Evolutionary conservation across 2,888 invertebrate genomes (phyloP).

Genomic region (Drosophila peninsularis): DNA sequence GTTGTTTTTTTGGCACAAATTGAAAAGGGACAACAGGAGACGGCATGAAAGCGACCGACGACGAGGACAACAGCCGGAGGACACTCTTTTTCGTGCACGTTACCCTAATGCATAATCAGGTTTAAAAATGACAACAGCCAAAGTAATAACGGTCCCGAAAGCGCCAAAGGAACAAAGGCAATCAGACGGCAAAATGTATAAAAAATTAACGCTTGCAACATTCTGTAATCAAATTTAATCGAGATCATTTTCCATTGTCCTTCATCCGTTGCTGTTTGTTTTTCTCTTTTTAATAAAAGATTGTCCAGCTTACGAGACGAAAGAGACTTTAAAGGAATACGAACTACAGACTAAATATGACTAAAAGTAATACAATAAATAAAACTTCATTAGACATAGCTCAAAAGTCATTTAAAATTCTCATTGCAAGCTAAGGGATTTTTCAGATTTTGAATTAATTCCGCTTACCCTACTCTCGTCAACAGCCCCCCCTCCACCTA

Average conservation of each 20-base stretch:
- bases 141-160: slow-evolving; percentile 63
- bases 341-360: not conserved
- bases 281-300: not conserved
- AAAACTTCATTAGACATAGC: not conserved
- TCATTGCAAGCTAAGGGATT: not conserved
- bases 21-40: slow-evolving; percentile 60
- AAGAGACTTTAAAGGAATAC: too few relatives aligned
- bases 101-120: slow-evolving; percentile 68
- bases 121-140: slow-evolving; percentile 65
- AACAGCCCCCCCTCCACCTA: slow-evolving; percentile 1
- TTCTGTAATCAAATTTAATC: slow-evolving; percentile 64
- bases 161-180: slow-evolving; percentile 52
- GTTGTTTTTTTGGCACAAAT: slow-evolving; percentile 57
- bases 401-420: not conserved
- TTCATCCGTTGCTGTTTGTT: slow-evolving; percentile 4
- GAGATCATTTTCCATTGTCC: slow-evolving; percentile 33
- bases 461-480: not conserved
- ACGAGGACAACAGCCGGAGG: slow-evolving; percentile 34
- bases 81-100: slow-evolving; percentile 37
- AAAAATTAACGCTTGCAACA: slow-evolving; percentile 69
- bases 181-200: slow-evolving; percentile 49
- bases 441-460: slow-evolving; percentile 10
- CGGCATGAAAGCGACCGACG: slow-evolving; percentile 52
- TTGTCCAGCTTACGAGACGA: too few relatives aligned
- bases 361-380: not conserved